Evolutionary conservation across 2,113 vertebrate species (phyloP), one percentile per base, ranked within the genome.

Genomic region (Dipodomys spectabilis): DNA sequence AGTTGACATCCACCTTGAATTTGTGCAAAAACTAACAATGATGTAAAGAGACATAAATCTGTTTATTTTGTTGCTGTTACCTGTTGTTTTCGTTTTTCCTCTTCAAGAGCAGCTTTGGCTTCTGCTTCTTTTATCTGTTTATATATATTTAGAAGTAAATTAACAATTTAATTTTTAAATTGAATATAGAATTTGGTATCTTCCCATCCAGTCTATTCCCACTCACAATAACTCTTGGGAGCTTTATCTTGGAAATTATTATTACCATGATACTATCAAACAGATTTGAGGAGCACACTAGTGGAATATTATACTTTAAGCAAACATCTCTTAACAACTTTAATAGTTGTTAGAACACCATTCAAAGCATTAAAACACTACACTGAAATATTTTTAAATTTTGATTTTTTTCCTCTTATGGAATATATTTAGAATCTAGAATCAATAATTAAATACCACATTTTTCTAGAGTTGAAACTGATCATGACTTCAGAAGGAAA

Each of bases 81-180:
- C 99, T 99, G 99, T 72, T 99, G 99, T 85, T 98, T 98, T 96
- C 97, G 98, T 86, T 98, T 99, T 97, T 99, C 99, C 88, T 99
- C 99, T 97, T 99, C 99, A 96, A 98, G 93, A 73, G 97, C 98
- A 16, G 98, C 99, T 97, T 96, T 98, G 72, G 98, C 98, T 98
- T 99, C 99, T 86, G 99, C 99, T 97, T 99, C 99, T 97, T 99
- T 99, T 84, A 99, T 95, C 99, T 99, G 96, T 95, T 65, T 94
- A 96, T 57, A 97, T 74, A 97, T 5, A 97, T 15, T 97, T 95
- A 93, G 85, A 72, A 62, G n/a, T 71, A 85, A 69, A 86, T 94
- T 96, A 96, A 95, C n/a, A 85, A 5, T 53, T 12, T 39, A 94
- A 80, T 4, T 22, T 73, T 60, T 32, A 87, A 73, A 90, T 90